Base-by-base conservation (phyloP, 2,888 invertebrate species). In the Acanthosepion lycidas region DNA sequence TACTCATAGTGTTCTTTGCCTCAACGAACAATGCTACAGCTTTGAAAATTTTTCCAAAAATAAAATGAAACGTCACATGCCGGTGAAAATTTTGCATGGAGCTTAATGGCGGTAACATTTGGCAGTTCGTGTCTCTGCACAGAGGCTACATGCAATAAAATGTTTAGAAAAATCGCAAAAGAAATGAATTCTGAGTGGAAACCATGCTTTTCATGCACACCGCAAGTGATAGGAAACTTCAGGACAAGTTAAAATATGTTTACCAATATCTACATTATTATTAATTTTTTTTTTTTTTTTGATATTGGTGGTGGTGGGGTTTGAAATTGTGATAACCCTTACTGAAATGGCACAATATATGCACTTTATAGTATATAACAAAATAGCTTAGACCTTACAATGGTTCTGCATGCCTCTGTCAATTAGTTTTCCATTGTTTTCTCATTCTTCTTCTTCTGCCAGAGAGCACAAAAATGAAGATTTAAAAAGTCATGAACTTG, bases 1-100 rank as follows among this genome's bases (percentile, higher is more conserved):
- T 78, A n/a, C 78, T 78, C 78, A n/a, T 78, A 78, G 78, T n/a
- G n/a, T 78, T 78, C 78, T 78, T 78, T 78, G 78, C 78, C 78
- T 78, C 78, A 18, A n/a, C 33, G 78, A 78, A 78, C 78, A 78
- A 78, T 78, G 15, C 9, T 78, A 78, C 78, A 33, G 78, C 78
- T 78, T 78, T 78, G 78, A 78, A 78, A 78, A 78, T 78, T n/a
- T 78, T 78, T 78, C 78, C 78, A 9, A 78, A 78, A 78, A 78
- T 78, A 78, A 78, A 78, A 78, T 78, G 78, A 78, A 78, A n/a
- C 33, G 78, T 78, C 78, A 33, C n/a, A 78, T 78, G 78, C 78
- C 78, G 78, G 78, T n/a, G 78, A n/a, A 78, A 78, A 78, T 78
- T 78, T 78, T 78, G 78, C 78, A 78, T 78, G 78, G n/a, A 78